These are phyloP conservation scores for Ctenoplectra terminalis DNA, from an alignment of 1,140 invertebrate species.

Conservation along the genomic window DNA sequence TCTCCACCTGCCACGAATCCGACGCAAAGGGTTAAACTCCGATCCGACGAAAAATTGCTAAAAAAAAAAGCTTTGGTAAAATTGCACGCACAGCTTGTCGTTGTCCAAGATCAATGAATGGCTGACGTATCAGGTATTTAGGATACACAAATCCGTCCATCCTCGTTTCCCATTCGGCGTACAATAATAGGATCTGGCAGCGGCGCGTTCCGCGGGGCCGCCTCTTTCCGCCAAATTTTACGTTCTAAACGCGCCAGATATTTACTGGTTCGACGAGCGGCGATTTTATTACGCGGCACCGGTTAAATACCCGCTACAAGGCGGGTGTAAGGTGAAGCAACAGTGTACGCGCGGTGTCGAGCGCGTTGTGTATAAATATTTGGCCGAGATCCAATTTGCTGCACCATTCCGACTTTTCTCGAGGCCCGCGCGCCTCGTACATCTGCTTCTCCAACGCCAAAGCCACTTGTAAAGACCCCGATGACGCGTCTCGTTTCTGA, in stretches of 20 bases:
- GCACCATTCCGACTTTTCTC: conserved; percentile 70
- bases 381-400: conserved; percentile 71
- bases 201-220: neutral
- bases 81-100: no score
- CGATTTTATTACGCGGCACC: conserved; percentile 57
- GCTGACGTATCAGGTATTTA: neutral
- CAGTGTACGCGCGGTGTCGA: conserved; percentile 39
- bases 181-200: neutral
- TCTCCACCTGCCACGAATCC: no score
- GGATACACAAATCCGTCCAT: neutral
- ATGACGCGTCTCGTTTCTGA: conserved; percentile 41
- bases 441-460: conserved; percentile 67
- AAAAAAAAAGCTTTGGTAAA: no score
- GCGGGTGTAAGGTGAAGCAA: conserved; percentile 18
- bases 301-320: conserved; percentile 59
- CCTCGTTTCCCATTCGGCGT: no score
- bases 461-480: conserved; percentile 57
- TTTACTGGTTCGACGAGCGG: conserved; percentile 41
- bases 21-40: no score
- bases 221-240: neutral
- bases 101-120: neutral
- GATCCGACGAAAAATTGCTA: no score
- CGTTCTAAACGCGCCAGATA: conserved; percentile 4
- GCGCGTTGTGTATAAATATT: conserved; percentile 68
- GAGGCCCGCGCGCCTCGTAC: conserved; percentile 58